Percentiles rank a stretch among this genome's conserved stretches.
Conservation (phyloP, 35 echinoderm and acorn worm species). For the Stichopus chloronotus region DNA sequence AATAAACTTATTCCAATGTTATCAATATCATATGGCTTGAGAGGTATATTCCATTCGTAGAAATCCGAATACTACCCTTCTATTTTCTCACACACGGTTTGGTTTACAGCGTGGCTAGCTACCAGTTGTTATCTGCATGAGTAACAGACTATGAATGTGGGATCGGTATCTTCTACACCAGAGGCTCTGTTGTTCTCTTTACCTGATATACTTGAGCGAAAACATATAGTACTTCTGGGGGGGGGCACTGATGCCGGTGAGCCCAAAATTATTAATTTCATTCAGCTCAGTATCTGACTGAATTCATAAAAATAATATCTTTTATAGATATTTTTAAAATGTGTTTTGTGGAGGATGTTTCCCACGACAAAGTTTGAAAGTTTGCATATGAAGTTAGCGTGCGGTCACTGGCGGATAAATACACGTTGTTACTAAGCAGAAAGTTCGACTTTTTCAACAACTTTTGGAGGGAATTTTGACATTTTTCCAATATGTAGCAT, state of each 20-base stretch:
- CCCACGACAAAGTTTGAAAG: no score
- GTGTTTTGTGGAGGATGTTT: no score
- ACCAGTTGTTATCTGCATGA: neutral
- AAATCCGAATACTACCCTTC: conserved; percentile 13
- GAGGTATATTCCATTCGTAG: neutral
- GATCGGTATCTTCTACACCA: neutral
- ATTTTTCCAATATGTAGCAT: no score
- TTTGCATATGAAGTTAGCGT: no score
- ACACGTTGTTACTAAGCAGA: neutral
- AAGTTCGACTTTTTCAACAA: neutral
- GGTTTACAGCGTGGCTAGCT: neutral
- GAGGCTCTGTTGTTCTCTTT: neutral
- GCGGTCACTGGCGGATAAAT: neutral
- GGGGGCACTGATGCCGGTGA: no score
- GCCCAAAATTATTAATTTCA: no score
- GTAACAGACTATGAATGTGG: neutral
- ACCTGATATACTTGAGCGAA: neutral
- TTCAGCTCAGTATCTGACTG: no score
- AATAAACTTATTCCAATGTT: neutral
- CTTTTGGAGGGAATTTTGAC: conserved; percentile 17
- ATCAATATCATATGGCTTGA: conserved; percentile 5
- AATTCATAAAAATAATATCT: no score
- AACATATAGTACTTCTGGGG: neutral
- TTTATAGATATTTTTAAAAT: no score
- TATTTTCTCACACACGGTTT: neutral